A percentile compares a stretch with the other conserved stretches of the same genome.
Conservation (phyloP, 2,888 invertebrate species). For the Serrognathus titanus region DNA sequence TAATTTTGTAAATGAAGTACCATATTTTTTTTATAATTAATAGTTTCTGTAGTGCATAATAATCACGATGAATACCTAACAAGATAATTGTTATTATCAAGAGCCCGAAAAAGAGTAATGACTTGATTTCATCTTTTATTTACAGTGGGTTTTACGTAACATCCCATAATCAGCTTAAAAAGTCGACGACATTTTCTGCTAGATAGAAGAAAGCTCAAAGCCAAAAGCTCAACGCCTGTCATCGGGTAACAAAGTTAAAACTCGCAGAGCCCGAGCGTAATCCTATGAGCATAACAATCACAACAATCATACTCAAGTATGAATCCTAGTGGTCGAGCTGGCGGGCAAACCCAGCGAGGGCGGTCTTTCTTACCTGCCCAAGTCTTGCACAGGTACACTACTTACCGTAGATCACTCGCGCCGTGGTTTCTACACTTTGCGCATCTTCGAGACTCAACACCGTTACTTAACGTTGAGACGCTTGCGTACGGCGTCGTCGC, state of each 20-base stretch:
- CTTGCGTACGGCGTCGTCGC: conserved; percentile 7
- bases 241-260: conserved; percentile 12
- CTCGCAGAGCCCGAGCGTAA: conserved; percentile 16
- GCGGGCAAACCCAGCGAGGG: conserved; percentile 28
- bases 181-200: neutral
- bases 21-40: too few relatives aligned
- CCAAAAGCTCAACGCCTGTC: conserved; percentile 10
- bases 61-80: too few relatives aligned
- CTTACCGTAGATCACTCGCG: conserved; percentile 27
- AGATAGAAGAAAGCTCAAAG: neutral
- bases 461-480: conserved; percentile 2
- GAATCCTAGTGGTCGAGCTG: conserved; percentile 28
- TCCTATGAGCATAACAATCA: conserved; percentile 27
- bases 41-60: too few relatives aligned
- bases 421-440: conserved; percentile 26
- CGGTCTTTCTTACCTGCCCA: conserved; percentile 29
- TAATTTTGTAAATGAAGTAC: too few relatives aligned
- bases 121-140: too few relatives aligned
- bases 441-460: conserved; percentile 18
- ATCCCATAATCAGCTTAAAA: too few relatives aligned
- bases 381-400: conserved; percentile 24
- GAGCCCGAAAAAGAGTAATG: too few relatives aligned
- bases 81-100: too few relatives aligned
- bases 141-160: too few relatives aligned
- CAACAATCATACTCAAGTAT: conserved; percentile 21